These are phyloP conservation scores for Rhinogobio ventralis DNA, from an alignment of 2,797 vertebrate species.

Conservation along the genomic window DNA sequence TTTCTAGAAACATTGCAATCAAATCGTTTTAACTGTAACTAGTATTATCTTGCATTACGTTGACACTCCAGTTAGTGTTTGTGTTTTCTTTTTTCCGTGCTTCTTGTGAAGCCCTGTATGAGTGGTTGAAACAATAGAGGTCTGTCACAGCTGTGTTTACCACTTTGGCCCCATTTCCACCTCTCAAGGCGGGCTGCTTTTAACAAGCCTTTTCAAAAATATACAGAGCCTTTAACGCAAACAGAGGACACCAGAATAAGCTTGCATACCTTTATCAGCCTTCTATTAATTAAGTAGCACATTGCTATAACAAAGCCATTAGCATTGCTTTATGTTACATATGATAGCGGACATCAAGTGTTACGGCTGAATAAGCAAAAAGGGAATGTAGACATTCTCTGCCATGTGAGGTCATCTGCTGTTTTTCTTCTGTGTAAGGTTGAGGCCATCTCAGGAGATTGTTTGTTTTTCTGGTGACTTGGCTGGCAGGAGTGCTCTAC, in stretches of 20 bases:
- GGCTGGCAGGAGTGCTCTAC: constrained; percentile 54
- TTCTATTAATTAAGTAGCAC: constrained; percentile 18
- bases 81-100: constrained; percentile 12
- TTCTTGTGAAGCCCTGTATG: constrained; percentile 29
- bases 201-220: constrained; percentile 42
- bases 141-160: constrained; percentile 62
- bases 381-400: constrained; percentile 30
- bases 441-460: constrained; percentile 47
- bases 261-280: constrained; percentile 1
- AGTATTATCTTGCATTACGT: constrained; percentile 17
- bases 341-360: background rate
- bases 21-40: background rate
- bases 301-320: constrained; percentile 47
- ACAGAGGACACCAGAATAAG: constrained; percentile 22
- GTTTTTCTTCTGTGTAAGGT: constrained; percentile 43
- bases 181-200: constrained; percentile 44
- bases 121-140: constrained; percentile 53
- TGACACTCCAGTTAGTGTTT: constrained; percentile 2
- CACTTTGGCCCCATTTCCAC: constrained; percentile 47
- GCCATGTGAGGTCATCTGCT: constrained; percentile 44
- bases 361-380: constrained; percentile 32
- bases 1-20: background rate
- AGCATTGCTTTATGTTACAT: constrained; percentile 13
- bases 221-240: constrained; percentile 18
- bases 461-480: constrained; percentile 62